A percentile compares a stretch with the other conserved stretches of the same genome.
Evolutionary conservation across 2,888 invertebrate genomes (phyloP).

Genomic region (Sinotaia quadrata): DNA sequence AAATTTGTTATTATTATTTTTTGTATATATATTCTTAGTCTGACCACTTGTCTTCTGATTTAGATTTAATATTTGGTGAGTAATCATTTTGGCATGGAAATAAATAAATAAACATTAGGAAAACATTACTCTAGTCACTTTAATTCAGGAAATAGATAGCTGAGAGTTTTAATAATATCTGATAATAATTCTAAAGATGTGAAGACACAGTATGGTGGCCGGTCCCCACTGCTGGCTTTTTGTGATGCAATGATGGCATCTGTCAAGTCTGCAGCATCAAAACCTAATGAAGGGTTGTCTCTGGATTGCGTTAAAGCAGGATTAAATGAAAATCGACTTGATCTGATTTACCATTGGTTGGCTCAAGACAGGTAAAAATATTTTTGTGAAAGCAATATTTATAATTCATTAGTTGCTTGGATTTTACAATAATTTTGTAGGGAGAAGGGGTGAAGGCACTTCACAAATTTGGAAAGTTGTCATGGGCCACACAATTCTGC

Average conservation of each 20-base stretch:
- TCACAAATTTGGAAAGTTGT: too few species aligned
- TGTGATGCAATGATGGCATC: slow-evolving; percentile 70
- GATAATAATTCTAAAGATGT: slow-evolving; percentile 47
- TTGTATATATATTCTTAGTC: too few species aligned
- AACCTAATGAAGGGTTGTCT: slow-evolving; percentile 64
- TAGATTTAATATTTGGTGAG: too few species aligned
- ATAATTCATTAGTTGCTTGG: not conserved
- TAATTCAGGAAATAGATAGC: too few species aligned
- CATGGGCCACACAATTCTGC: too few species aligned
- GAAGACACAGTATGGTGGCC: slow-evolving; percentile 46
- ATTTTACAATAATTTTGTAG: not conserved
- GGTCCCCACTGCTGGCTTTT: slow-evolving; percentile 68
- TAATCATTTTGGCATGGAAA: too few species aligned
- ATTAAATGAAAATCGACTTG: slow-evolving; percentile 65
- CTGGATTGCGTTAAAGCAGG: slow-evolving; percentile 67
- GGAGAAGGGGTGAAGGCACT: not conserved
- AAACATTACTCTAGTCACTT: too few species aligned
- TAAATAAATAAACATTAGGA: too few species aligned
- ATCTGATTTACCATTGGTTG: slow-evolving; percentile 70
- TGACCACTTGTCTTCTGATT: too few species aligned
- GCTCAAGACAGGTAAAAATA: slow-evolving; percentile 65
- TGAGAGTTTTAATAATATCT: not conserved
- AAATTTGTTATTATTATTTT: too few species aligned
- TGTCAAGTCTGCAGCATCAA: slow-evolving; percentile 60
- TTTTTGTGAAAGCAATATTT: not conserved